A percentile compares a stretch with the other conserved stretches of the same genome.
phyloP scores from a whole-genome alignment of 2,888 invertebrate genomes.

The Netelia fuscicornis region DNA sequence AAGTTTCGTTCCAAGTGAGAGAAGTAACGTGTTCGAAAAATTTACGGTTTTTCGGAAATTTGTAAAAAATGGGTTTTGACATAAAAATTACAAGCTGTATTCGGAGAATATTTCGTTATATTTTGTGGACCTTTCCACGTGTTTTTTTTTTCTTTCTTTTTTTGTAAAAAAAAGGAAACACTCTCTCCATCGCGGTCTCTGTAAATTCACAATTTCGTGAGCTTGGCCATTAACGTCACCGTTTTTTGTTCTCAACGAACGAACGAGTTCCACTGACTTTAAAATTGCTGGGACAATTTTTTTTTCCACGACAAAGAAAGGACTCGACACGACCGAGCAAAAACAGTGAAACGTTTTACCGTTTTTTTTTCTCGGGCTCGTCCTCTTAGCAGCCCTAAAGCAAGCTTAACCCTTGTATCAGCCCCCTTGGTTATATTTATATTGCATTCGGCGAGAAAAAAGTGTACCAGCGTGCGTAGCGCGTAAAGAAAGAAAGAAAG shows the following conservation, averaged over 20 bases:
- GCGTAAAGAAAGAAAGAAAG: constrained; percentile 24
- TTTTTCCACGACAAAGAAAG: constrained; percentile 38
- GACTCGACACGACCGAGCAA: constrained; percentile 35
- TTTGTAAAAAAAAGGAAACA: constrained; percentile 36
- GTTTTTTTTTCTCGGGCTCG: constrained; percentile 59
- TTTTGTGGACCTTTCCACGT: constrained; percentile 29
- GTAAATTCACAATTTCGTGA: constrained; percentile 44
- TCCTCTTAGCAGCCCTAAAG: constrained; percentile 53
- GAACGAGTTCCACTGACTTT: constrained; percentile 69
- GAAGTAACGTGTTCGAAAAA: neutral
- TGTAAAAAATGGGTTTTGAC: neutral
- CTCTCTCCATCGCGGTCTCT: constrained; percentile 31
- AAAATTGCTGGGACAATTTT: constrained; percentile 58
- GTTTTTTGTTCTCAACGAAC: constrained; percentile 50
- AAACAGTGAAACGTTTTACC: constrained; percentile 69
- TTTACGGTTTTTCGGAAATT: neutral
- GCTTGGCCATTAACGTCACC: constrained; percentile 20
- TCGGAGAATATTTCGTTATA: neutral
- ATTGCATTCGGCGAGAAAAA: constrained; percentile 54
- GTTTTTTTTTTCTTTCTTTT: constrained; percentile 25
- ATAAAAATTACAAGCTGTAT: neutral
- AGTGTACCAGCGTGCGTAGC: constrained; percentile 42
- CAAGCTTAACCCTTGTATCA: constrained; percentile 57
- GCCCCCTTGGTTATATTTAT: constrained; percentile 53
- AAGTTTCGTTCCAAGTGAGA: no score